Evolutionary conservation across 1,140 invertebrate genomes (phyloP).

Genomic region (Wasmannia auropunctata): DNA sequence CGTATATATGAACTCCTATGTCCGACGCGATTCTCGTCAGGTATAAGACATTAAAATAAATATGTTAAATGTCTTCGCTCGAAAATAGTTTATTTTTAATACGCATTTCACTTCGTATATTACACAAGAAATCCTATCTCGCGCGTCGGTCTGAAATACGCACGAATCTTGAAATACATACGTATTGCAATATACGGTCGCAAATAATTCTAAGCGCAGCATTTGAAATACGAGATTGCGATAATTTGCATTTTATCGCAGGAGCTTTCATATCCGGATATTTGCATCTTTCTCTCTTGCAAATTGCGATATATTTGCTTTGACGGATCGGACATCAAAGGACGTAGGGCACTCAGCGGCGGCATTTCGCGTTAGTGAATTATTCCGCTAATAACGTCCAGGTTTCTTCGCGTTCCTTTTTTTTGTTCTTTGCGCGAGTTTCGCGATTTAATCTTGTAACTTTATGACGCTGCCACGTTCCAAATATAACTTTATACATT

Average conservation of each 20-base stretch:
- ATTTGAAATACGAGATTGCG: not conserved
- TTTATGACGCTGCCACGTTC: not conserved
- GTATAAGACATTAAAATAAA: not conserved
- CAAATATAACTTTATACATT: not conserved
- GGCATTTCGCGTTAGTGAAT: slow-evolving; percentile 5
- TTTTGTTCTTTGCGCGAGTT: not conserved
- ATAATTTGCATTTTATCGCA: slow-evolving; percentile 24
- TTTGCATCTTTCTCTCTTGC: slow-evolving; percentile 32
- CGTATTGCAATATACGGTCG: not conserved
- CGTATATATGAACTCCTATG: too few relatives aligned
- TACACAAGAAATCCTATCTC: not conserved
- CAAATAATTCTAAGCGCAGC: not conserved
- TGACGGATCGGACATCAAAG: slow-evolving; percentile 26
- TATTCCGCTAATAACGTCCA: slow-evolving; percentile 11
- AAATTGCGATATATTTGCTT: slow-evolving; percentile 24
- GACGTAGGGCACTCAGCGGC: not conserved
- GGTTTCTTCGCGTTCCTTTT: not conserved
- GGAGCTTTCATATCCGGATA: not conserved
- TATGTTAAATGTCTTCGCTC: not conserved
- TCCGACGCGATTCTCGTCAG: too few relatives aligned
- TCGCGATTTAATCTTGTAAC: not conserved
- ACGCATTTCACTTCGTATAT: not conserved
- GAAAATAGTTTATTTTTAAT: not conserved
- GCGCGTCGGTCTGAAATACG: not conserved
- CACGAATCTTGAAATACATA: not conserved